Conservation (phyloP, 2,113 vertebrate species). For the Gracilinanus agilis region DNA sequence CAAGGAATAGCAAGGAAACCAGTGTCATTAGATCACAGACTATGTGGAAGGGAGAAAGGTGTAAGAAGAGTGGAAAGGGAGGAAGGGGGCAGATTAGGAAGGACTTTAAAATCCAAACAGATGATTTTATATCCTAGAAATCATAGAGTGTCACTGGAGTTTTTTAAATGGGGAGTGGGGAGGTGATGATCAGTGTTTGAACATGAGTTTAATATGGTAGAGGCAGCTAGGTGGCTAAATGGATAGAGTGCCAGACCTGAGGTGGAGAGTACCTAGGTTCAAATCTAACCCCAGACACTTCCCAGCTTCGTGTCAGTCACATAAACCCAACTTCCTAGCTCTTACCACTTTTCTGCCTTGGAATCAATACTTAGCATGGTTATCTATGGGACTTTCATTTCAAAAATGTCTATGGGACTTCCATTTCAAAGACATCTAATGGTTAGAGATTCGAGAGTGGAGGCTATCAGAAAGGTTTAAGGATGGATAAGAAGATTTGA, state of each 20-base stretch:
- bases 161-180: not conserved
- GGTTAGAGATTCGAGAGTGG: not conserved
- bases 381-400: too few species aligned
- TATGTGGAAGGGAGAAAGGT: not conserved
- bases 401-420: not conserved
- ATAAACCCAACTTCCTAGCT: too few species aligned
- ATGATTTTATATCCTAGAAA: not conserved
- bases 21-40: not conserved
- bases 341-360: too few species aligned
- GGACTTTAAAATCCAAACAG: not conserved
- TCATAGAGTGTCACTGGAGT: not conserved
- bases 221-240: too few species aligned
- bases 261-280: too few species aligned
- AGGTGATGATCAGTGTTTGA: not conserved
- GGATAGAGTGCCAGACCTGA: too few species aligned
- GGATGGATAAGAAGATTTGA: too few species aligned
- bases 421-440: not conserved
- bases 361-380: too few species aligned
- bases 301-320: too few species aligned
- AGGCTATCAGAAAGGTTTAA: not conserved
- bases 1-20: not conserved
- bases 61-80: not conserved
- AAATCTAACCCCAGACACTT: too few species aligned
- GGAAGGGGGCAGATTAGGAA: not conserved
- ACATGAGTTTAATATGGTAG: too few species aligned